Conservation (phyloP, 2,888 invertebrate genomes). For the Pedicia rivosa region DNA sequence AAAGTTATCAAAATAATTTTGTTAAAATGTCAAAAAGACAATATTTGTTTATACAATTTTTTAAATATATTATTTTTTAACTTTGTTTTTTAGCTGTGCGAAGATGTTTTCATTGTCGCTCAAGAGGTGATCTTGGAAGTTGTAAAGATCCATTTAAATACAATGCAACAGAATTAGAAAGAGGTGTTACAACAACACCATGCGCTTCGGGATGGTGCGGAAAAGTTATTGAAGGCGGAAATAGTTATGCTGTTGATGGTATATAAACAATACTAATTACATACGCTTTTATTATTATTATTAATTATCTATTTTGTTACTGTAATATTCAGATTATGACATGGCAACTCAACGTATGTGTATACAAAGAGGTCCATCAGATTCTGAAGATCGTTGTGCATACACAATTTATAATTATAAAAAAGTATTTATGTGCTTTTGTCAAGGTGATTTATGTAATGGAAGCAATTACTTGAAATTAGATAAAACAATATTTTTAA, state of each 20-base stretch:
- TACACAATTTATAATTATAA: slow-evolving; percentile 68
- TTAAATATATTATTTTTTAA: not conserved
- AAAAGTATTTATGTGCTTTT: slow-evolving; percentile 82
- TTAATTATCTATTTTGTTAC: not conserved
- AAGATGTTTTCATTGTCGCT: slow-evolving; percentile 71
- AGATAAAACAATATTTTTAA: too few relatives aligned
- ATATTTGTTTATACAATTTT: too few relatives aligned
- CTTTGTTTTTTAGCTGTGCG: slow-evolving; percentile 39
- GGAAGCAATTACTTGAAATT: slow-evolving; percentile 9
- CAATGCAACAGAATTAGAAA: slow-evolving; percentile 57
- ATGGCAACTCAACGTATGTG: slow-evolving; percentile 78
- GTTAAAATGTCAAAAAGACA: too few relatives aligned
- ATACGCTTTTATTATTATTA: not conserved
- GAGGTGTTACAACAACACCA: slow-evolving; percentile 58
- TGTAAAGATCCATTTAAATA: slow-evolving; percentile 75
- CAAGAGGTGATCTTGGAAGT: slow-evolving; percentile 71
- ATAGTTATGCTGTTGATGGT: slow-evolving; percentile 66
- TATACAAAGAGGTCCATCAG: slow-evolving; percentile 72
- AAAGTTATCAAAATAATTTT: too few relatives aligned
- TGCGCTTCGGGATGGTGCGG: slow-evolving; percentile 90
- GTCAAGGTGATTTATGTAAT: slow-evolving; percentile 80
- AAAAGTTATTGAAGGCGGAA: slow-evolving; percentile 70
- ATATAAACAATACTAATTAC: slow-evolving; percentile 14
- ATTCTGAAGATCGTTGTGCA: slow-evolving; percentile 78
- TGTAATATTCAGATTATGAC: slow-evolving; percentile 52